phyloP scores from a whole-genome alignment of 2,888 invertebrate genomes.

The Panopea generosa region DNA sequence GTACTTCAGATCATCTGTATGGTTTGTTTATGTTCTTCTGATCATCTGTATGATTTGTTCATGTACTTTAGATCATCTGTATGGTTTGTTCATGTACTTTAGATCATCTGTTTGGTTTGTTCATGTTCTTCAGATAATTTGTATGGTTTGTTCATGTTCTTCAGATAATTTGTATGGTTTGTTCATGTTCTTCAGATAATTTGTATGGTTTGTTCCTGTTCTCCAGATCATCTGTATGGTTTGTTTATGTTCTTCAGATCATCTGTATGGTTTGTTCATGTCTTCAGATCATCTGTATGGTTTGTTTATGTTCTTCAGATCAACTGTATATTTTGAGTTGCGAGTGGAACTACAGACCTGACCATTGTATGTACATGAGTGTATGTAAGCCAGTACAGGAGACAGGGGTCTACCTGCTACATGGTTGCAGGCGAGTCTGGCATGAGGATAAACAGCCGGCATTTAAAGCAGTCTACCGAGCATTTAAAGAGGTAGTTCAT shows the following conservation, averaged over 20 bases:
- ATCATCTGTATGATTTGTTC: conserved; percentile 91
- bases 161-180: neutral
- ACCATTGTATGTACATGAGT: conserved; percentile 98
- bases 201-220: too few relatives aligned
- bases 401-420: conserved; percentile 92
- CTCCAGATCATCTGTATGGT: neutral
- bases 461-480: conserved; percentile 90
- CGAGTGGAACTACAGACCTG: conserved; percentile 96
- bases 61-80: too few relatives aligned
- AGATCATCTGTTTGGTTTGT: neutral
- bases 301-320: conserved; percentile 86
- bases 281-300: too few relatives aligned
- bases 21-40: conserved; percentile 85
- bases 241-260: neutral
- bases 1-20: too few relatives aligned
- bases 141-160: too few relatives aligned
- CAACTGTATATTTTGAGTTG: conserved; percentile 93
- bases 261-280: too few relatives aligned
- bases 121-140: too few relatives aligned
- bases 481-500: conserved; percentile 83
- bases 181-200: neutral
- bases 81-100: too few relatives aligned
- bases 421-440: conserved; percentile 95
- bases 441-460: conserved; percentile 94
- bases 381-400: conserved; percentile 91